These are phyloP conservation scores for Amiota minor DNA, from an alignment of 2,888 invertebrate genomes.

Conservation along the genomic window DNA sequence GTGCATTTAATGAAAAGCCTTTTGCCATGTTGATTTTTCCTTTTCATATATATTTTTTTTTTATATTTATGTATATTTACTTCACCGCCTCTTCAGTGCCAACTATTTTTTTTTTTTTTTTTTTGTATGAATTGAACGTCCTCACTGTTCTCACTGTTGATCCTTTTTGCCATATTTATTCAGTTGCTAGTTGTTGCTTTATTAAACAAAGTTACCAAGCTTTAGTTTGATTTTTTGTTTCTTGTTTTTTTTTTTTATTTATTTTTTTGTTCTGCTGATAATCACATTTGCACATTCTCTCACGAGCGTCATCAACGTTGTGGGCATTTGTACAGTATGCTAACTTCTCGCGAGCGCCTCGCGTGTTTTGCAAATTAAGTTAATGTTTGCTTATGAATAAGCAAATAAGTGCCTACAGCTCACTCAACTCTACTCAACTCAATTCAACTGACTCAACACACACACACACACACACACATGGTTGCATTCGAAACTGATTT, in stretches of 20 bases:
- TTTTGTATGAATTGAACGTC: neutral
- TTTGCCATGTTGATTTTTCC: neutral
- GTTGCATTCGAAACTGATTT: too few species aligned
- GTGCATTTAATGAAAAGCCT: slow-evolving; percentile 20
- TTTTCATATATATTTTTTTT: neutral
- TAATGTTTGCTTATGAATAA: slow-evolving; percentile 73
- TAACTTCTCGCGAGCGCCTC: neutral
- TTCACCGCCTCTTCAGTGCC: neutral
- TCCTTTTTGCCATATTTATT: slow-evolving; percentile 25
- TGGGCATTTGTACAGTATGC: neutral
- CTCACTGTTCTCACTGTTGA: neutral
- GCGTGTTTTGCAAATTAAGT: slow-evolving; percentile 65
- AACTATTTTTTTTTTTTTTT: slow-evolving; percentile 12
- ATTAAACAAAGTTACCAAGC: slow-evolving; percentile 45
- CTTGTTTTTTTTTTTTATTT: neutral
- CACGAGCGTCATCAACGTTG: neutral
- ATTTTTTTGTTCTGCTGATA: slow-evolving; percentile 46
- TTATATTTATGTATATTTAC: slow-evolving; percentile 2
- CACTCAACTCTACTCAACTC: neutral
- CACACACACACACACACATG: neutral
- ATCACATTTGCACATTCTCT: slow-evolving; percentile 56
- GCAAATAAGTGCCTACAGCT: slow-evolving; percentile 66
- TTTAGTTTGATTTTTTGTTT: neutral
- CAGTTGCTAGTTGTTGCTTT: slow-evolving; percentile 43
- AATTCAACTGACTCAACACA: neutral